These are phyloP conservation scores for Campylorhamphus procurvoides DNA, from an alignment of 2,113 vertebrate genomes.

Conservation along the genomic window DNA sequence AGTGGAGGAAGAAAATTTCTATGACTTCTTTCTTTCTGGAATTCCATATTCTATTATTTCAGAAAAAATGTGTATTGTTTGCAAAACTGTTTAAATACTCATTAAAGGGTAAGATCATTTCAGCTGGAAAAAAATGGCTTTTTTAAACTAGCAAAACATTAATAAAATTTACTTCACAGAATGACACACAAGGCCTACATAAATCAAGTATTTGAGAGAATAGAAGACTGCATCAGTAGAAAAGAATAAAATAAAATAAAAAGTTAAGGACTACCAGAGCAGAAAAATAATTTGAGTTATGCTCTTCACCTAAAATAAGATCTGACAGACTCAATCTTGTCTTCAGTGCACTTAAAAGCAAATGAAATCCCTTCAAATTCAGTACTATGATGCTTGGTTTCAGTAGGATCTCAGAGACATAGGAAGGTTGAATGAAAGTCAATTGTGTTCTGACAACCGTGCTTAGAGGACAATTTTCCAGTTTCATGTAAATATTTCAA, in stretches of 20 bases:
- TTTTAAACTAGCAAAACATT: not conserved
- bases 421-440: not conserved
- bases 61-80: not conserved
- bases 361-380: conserved; percentile 32
- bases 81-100: not conserved
- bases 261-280: not conserved
- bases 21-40: not conserved
- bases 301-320: conserved; percentile 31
- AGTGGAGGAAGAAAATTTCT: not conserved
- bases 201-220: not conserved
- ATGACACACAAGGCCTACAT: not conserved
- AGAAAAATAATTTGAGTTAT: conserved; percentile 10
- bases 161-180: not conserved
- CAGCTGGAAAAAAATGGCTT: not conserved
- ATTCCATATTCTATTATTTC: not conserved
- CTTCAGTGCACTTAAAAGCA: conserved; percentile 4
- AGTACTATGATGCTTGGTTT: not conserved
- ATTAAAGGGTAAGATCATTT: not conserved
- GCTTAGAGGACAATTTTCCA: not conserved
- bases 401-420: not conserved
- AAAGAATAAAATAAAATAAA: not conserved
- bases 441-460: not conserved
- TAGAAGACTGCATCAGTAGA: not conserved
- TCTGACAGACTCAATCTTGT: conserved; percentile 43
- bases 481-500: not conserved